Conservation (phyloP, 2,888 invertebrate species). For the Temnothorax rugatulus region DNA sequence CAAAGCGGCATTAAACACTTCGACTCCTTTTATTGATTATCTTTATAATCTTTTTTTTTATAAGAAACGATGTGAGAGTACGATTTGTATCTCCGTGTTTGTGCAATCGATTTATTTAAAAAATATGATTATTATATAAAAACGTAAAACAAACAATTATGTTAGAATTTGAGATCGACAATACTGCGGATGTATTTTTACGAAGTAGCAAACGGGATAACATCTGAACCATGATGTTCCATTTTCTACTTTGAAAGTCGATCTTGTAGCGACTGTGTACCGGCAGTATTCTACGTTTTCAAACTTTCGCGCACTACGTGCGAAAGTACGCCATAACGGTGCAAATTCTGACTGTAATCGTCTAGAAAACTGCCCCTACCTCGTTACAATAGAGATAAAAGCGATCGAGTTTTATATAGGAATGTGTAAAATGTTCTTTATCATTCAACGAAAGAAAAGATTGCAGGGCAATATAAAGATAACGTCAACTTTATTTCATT, state of each 20-base stretch:
- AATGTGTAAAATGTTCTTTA: slow-evolving; percentile 15
- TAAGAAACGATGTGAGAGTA: not conserved
- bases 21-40: not conserved
- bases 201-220: slow-evolving; percentile 56
- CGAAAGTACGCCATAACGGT: slow-evolving; percentile 63
- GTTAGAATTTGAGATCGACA: not conserved
- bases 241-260: slow-evolving; percentile 68
- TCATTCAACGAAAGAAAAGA: slow-evolving; percentile 40
- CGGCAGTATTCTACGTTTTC: slow-evolving; percentile 67
- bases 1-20: not conserved
- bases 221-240: slow-evolving; percentile 45
- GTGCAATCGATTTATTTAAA: not conserved
- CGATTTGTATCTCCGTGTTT: not conserved
- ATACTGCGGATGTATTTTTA: not conserved
- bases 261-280: slow-evolving; percentile 62
- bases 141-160: not conserved
- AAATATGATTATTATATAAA: not conserved
- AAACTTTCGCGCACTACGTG: slow-evolving; percentile 68
- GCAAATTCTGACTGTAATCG: slow-evolving; percentile 64
- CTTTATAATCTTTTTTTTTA: not conserved
- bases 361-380: slow-evolving; percentile 60
- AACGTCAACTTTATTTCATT: not conserved
- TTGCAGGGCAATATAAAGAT: slow-evolving; percentile 15
- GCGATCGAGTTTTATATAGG: slow-evolving; percentile 56
- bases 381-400: slow-evolving; percentile 70